Evolutionary conservation across 2,888 invertebrate species (phyloP).

Genomic region (Drosophila bunnanda): DNA sequence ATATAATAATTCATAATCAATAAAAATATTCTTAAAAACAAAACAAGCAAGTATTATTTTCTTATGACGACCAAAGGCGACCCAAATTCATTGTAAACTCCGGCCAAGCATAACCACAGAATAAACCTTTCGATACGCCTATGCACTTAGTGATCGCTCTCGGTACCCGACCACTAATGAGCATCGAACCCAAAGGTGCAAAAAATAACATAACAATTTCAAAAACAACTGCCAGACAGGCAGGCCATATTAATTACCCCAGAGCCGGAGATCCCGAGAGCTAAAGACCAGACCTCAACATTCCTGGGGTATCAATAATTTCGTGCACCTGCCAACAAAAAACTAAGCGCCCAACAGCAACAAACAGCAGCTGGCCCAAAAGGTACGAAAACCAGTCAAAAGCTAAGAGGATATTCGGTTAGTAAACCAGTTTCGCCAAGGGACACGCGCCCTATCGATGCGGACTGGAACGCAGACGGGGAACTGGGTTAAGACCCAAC

Average conservation of each 20-base stretch:
- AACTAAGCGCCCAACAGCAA: conserved; percentile 47
- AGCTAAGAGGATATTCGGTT: conserved; percentile 33
- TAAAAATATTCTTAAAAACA: neutral
- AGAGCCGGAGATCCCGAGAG: conserved; percentile 15
- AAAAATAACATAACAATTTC: conserved; percentile 61
- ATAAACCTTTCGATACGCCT: conserved; percentile 52
- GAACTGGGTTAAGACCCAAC: conserved; percentile 37
- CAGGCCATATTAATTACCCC: conserved; percentile 69
- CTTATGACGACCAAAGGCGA: neutral
- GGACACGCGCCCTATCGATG: conserved; percentile 39
- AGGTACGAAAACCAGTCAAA: conserved; percentile 41
- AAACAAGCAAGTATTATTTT: no score
- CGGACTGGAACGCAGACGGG: conserved; percentile 8
- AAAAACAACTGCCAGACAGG: conserved; percentile 34
- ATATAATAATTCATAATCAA: neutral
- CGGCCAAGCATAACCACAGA: conserved; percentile 58
- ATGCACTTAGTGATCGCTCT: conserved; percentile 44
- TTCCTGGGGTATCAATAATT: conserved; percentile 61
- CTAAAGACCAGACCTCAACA: conserved; percentile 35
- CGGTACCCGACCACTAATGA: conserved; percentile 60
- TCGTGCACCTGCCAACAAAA: conserved; percentile 69
- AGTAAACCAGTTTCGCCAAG: conserved; percentile 38
- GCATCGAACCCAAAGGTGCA: conserved; percentile 62
- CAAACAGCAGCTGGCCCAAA: conserved; percentile 49
- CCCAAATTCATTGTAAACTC: conserved; percentile 15